These are phyloP conservation scores for Sternotherus odoratus DNA, from an alignment of 2,797 vertebrate species.

Conservation along the genomic window DNA sequence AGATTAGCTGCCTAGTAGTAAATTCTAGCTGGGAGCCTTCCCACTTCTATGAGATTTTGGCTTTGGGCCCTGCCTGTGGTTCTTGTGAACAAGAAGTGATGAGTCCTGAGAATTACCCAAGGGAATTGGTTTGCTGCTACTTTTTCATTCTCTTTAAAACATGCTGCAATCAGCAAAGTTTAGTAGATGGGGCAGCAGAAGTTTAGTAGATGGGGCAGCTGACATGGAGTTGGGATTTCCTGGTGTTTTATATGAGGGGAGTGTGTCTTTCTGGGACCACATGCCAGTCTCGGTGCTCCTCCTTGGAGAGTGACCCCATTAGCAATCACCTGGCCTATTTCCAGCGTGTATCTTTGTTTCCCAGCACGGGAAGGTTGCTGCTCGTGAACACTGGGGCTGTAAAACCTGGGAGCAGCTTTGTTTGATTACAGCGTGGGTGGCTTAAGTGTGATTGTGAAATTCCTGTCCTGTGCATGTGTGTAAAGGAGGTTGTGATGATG, in stretches of 20 bases:
- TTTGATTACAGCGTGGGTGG: neutral
- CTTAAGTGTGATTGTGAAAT: neutral
- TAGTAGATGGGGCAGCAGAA: neutral
- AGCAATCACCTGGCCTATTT: neutral
- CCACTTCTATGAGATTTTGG: neutral
- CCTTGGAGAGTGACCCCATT: neutral
- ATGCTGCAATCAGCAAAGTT: neutral
- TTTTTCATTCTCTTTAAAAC: neutral
- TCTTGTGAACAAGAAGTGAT: neutral
- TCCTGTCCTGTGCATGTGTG: neutral
- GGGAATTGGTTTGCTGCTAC: neutral
- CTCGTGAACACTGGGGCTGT: neutral
- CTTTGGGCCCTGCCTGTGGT: neutral
- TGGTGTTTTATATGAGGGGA: neutral
- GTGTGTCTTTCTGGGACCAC: neutral
- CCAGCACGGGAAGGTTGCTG: neutral
- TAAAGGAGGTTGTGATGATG: neutral
- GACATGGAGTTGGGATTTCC: neutral
- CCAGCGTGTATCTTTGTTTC: neutral
- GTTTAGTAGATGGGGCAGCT: neutral
- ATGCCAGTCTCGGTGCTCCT: neutral
- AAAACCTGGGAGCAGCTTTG: neutral
- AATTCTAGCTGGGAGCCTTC: neutral
- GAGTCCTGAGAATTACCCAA: neutral
- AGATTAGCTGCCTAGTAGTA: neutral